Evolutionary conservation across 2,113 vertebrate genomes (phyloP).

Genomic region (Phodopus roborovskii): DNA sequence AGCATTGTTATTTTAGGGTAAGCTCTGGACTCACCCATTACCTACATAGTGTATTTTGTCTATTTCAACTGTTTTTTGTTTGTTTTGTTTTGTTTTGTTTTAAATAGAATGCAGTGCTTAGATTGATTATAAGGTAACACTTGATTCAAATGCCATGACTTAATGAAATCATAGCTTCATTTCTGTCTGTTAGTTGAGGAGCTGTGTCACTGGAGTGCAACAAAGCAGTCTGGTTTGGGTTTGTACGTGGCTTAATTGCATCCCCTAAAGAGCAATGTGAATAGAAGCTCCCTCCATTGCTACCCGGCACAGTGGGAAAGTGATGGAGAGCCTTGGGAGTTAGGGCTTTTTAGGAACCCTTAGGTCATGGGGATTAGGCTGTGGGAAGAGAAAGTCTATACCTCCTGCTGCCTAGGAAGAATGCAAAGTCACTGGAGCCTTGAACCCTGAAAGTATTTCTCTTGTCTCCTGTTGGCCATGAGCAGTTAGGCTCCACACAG

Average conservation of each 20-base stretch:
- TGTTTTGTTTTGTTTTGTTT: no score
- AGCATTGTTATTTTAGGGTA: neutral
- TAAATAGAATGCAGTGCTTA: neutral
- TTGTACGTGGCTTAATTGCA: neutral
- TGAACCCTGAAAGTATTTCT: no score
- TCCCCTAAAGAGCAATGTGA: neutral
- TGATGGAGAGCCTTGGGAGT: neutral
- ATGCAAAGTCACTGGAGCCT: no score
- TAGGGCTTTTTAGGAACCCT: neutral
- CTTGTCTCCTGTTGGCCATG: no score
- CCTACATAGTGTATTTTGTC: neutral
- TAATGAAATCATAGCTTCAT: conserved; percentile 17
- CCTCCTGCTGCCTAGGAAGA: neutral
- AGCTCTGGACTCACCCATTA: neutral
- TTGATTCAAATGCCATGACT: neutral
- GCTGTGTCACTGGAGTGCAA: neutral
- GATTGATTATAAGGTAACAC: neutral
- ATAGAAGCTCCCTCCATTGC: no score
- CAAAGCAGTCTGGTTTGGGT: neutral
- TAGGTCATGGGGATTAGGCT: neutral
- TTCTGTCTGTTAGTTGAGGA: conserved; percentile 10
- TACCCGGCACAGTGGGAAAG: neutral
- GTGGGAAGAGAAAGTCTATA: neutral
- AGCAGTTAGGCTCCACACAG: no score
- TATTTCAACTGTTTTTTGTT: neutral